Base-by-base conservation (phyloP, 2,888 invertebrate species). In the Andrena camellia region DNA sequence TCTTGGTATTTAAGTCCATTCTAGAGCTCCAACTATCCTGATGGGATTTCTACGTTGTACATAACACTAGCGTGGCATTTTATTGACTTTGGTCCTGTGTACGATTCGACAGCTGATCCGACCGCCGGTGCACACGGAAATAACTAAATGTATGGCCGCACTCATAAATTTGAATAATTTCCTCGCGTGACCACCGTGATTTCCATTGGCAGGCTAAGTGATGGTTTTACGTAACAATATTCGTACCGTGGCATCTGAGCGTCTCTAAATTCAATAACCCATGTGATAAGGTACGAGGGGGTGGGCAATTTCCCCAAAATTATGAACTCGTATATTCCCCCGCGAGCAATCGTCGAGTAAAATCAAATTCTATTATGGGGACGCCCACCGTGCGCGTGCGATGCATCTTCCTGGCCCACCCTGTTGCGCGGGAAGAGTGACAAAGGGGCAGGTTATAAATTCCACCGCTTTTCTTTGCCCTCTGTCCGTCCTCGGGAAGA, bases 381-480 rank as follows among this genome's bases (percentile, higher is more conserved):
- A 54, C 67, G 64, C 66, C 62, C 23, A 72, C 33, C 33, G 68
- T 60, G 69, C 75, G 63, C 76, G 80, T 59, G 63, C 52, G 59
- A 52, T 35, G 64, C 57, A 71, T 52, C 29, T 33, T 42, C 67
- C 8, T 7, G 35, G 13, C 50, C 66, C 54, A 60, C 62, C 82
- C 67, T 23, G 57, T 62, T 48, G 78, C 62, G 62, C 42, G 66
- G 79, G 78, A 71, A 75, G 81, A 75, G 89, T 89, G 91, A 90
- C 90, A 91, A 92, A 90, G 88, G 90, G 89, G 87, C 78, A 81
- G 86, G 87, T 85, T 88, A 90, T 92, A 92, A 92, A 92, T 92
- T 91, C 86, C 84, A 81, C 86, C 88, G 90, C 86, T 88, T 88
- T 89, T 84, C 75, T 67, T 50, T 50, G 31, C 50, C 60, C 33